These are phyloP conservation scores for Anser brachyrhynchus DNA, from an alignment of 2,113 vertebrate genomes.

Conservation along the genomic window DNA sequence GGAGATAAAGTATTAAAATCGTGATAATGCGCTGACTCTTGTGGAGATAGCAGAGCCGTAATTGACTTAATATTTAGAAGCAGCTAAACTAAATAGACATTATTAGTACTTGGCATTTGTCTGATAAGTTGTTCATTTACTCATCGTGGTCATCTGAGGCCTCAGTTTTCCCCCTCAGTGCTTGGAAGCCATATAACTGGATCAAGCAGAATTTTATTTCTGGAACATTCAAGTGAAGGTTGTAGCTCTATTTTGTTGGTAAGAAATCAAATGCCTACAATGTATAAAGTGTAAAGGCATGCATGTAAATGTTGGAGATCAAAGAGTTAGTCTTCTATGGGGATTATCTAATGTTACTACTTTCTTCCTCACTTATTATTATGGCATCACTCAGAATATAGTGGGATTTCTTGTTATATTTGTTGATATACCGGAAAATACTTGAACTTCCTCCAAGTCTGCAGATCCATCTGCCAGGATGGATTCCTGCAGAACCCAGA, in stretches of 20 bases:
- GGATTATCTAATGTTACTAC: slow-evolving; percentile 60
- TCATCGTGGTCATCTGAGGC: slow-evolving; percentile 35
- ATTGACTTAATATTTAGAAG: slow-evolving; percentile 49
- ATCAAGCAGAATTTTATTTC: slow-evolving; percentile 63
- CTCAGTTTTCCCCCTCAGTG: neutral
- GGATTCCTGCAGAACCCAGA: slow-evolving; percentile 36
- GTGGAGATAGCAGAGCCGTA: neutral
- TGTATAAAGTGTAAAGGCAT: slow-evolving; percentile 43
- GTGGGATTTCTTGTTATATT: slow-evolving; percentile 58
- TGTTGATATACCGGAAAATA: slow-evolving; percentile 47
- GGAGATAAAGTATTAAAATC: slow-evolving; percentile 18
- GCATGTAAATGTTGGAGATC: slow-evolving; percentile 65
- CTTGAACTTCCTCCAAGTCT: slow-evolving; percentile 58
- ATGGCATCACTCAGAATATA: slow-evolving; percentile 29
- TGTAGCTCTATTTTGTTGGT: slow-evolving; percentile 52
- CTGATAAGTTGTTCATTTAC: slow-evolving; percentile 52
- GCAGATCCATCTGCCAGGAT: slow-evolving; percentile 37
- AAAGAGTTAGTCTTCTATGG: slow-evolving; percentile 66
- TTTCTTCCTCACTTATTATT: slow-evolving; percentile 59
- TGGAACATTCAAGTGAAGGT: slow-evolving; percentile 35
- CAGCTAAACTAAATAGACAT: slow-evolving; percentile 35
- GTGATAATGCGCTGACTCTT: neutral
- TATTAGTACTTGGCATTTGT: slow-evolving; percentile 38
- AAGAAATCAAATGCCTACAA: slow-evolving; percentile 55
- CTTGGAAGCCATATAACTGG: slow-evolving; percentile 20